These are phyloP conservation scores for Eilema sororculum DNA, from an alignment of 2,888 invertebrate genomes.

Conservation along the genomic window DNA sequence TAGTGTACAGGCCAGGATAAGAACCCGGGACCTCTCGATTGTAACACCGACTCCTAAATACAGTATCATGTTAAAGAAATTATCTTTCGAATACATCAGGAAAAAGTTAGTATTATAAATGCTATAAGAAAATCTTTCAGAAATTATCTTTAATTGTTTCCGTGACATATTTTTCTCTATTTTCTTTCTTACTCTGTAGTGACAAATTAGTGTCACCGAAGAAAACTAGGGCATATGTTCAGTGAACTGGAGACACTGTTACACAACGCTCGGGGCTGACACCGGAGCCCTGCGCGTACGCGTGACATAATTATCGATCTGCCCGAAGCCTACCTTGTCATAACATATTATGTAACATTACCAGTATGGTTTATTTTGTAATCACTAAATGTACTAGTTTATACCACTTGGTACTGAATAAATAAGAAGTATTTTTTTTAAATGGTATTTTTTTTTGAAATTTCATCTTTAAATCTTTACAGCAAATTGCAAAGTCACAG, in stretches of 20 bases:
- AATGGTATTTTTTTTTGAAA: too few species aligned
- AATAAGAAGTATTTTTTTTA: not conserved
- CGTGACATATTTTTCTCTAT: not conserved
- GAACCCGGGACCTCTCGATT: too few species aligned
- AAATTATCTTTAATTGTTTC: conserved; percentile 1
- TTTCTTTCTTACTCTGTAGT: conserved; percentile 11
- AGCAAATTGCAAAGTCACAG: not conserved
- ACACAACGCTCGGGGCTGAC: conserved; percentile 58
- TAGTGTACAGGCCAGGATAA: too few species aligned
- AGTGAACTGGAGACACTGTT: conserved; percentile 57
- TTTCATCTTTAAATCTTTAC: not conserved
- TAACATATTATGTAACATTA: conserved; percentile 57
- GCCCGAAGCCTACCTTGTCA: conserved; percentile 56
- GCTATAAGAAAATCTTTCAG: too few species aligned
- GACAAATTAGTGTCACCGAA: conserved; percentile 50
- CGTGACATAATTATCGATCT: conserved; percentile 69
- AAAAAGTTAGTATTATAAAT: too few species aligned
- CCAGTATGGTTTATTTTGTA: conserved; percentile 31
- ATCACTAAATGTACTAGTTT: conserved; percentile 11
- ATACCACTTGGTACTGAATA: not conserved
- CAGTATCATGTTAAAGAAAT: not conserved
- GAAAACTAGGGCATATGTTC: conserved; percentile 57
- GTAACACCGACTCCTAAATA: too few species aligned
- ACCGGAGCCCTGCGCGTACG: conserved; percentile 59
- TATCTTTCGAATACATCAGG: too few species aligned